Evolutionary conservation across 2,797 vertebrate species (phyloP).

Genomic region (Anas georgica): DNA sequence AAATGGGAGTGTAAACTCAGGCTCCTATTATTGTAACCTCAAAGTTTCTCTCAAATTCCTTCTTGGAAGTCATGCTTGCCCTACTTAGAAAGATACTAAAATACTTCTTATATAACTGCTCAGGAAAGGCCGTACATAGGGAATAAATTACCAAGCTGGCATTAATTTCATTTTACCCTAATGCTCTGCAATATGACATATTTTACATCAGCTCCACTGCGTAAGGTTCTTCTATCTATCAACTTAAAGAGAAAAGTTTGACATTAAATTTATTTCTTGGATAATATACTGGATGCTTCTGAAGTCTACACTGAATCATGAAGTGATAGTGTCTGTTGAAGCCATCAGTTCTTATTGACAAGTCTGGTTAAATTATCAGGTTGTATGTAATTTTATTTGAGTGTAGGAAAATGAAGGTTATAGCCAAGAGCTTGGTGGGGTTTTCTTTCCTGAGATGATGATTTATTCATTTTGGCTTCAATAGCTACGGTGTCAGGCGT

Average conservation of each 20-base stretch:
- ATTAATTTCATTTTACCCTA: slow-evolving; percentile 42
- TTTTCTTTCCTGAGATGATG: slow-evolving; percentile 78
- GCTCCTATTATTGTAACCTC: slow-evolving; percentile 8
- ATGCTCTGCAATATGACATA: slow-evolving; percentile 21
- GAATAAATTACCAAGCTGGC: slow-evolving; percentile 56
- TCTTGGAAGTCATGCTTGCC: slow-evolving; percentile 33
- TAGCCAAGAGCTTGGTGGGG: slow-evolving; percentile 77
- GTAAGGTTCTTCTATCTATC: slow-evolving; percentile 37
- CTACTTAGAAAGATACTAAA: slow-evolving; percentile 43
- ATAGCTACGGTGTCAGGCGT: slow-evolving; percentile 74
- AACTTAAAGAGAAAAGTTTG: slow-evolving; percentile 32
- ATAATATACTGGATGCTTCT: slow-evolving; percentile 57
- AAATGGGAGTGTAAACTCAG: background rate
- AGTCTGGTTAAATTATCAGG: slow-evolving; percentile 80
- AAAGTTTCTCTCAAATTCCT: slow-evolving; percentile 38
- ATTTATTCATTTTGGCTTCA: slow-evolving; percentile 80
- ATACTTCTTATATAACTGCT: slow-evolving; percentile 18
- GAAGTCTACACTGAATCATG: slow-evolving; percentile 38
- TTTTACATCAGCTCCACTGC: slow-evolving; percentile 6
- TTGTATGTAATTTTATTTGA: slow-evolving; percentile 79
- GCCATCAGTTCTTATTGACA: slow-evolving; percentile 77
- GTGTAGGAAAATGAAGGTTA: slow-evolving; percentile 76
- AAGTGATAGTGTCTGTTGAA: slow-evolving; percentile 73
- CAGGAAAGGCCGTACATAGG: background rate
- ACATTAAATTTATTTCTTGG: slow-evolving; percentile 59